Evolutionary conservation across 2,113 vertebrate species (phyloP).

Genomic region (Urocolius indicus): DNA sequence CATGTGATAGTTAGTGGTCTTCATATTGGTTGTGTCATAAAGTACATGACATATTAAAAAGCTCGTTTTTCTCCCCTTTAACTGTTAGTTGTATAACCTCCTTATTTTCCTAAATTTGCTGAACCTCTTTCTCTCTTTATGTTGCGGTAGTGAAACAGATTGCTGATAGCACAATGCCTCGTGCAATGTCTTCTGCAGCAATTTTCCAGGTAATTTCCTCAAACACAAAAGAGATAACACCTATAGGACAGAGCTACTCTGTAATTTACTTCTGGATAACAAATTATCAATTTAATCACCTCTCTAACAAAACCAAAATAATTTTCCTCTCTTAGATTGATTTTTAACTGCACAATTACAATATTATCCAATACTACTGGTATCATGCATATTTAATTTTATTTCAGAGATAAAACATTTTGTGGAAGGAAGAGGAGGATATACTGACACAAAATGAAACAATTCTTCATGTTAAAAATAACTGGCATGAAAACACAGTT

Average conservation of each 20-base stretch:
- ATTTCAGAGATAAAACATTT: slow-evolving; percentile 74
- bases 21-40: not conserved
- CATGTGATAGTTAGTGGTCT: not conserved
- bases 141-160: slow-evolving; percentile 40
- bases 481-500: slow-evolving; percentile 71
- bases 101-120: slow-evolving; percentile 43
- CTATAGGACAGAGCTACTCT: not conserved
- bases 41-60: not conserved
- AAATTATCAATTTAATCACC: slow-evolving; percentile 55
- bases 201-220: slow-evolving; percentile 59
- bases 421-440: slow-evolving; percentile 57
- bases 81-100: not conserved
- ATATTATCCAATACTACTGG: slow-evolving; percentile 53
- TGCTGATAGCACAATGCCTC: slow-evolving; percentile 41
- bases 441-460: slow-evolving; percentile 75
- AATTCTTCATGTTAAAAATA: slow-evolving; percentile 76
- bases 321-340: slow-evolving; percentile 55
- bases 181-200: slow-evolving; percentile 22
- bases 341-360: slow-evolving; percentile 59
- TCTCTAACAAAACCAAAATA: slow-evolving; percentile 67
- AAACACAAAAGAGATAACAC: slow-evolving; percentile 48
- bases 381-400: slow-evolving; percentile 73
- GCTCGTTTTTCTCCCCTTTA: not conserved
- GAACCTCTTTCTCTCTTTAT: slow-evolving; percentile 47
- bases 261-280: slow-evolving; percentile 52